These are phyloP conservation scores for Chitala chitala DNA, from an alignment of 2,113 vertebrate genomes.

Conservation along the genomic window DNA sequence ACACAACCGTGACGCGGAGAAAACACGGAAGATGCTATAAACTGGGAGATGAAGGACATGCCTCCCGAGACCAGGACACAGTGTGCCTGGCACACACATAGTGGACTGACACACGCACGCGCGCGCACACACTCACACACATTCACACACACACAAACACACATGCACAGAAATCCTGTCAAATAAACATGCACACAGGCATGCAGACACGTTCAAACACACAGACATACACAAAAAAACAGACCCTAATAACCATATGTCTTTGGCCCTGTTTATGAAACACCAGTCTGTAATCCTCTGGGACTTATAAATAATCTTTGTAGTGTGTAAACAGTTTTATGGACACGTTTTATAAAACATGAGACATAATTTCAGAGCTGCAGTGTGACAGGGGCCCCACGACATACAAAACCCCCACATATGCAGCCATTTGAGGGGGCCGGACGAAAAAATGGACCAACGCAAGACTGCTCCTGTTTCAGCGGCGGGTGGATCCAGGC, in stretches of 20 bases:
- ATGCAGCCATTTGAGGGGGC: background rate
- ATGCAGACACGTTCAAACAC: slow-evolving; percentile 33
- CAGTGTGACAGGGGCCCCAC: slow-evolving; percentile 7
- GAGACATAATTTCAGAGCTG: slow-evolving; percentile 63
- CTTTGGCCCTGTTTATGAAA: slow-evolving; percentile 33
- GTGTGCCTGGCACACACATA: slow-evolving; percentile 42
- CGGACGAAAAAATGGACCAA: background rate
- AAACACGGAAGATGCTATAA: too few species aligned
- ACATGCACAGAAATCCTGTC: slow-evolving; percentile 50
- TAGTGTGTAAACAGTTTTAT: slow-evolving; percentile 70
- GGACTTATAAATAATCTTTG: slow-evolving; percentile 70
- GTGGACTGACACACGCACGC: slow-evolving; percentile 50
- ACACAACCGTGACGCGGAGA: too few species aligned
- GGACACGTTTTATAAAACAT: slow-evolving; percentile 57
- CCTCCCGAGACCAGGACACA: too few species aligned
- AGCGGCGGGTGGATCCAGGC: too few species aligned
- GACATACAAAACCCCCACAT: background rate
- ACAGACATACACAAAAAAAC: slow-evolving; percentile 27
- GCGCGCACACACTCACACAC: background rate
- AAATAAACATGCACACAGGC: slow-evolving; percentile 22
- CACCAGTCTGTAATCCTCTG: slow-evolving; percentile 67
- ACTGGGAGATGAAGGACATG: too few species aligned
- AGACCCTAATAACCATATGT: background rate
- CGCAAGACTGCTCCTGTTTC: too few species aligned
- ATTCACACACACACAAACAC: slow-evolving; percentile 28